These are phyloP conservation scores for Scalopus aquaticus DNA, from an alignment of 2,113 vertebrate species.

Conservation along the genomic window DNA sequence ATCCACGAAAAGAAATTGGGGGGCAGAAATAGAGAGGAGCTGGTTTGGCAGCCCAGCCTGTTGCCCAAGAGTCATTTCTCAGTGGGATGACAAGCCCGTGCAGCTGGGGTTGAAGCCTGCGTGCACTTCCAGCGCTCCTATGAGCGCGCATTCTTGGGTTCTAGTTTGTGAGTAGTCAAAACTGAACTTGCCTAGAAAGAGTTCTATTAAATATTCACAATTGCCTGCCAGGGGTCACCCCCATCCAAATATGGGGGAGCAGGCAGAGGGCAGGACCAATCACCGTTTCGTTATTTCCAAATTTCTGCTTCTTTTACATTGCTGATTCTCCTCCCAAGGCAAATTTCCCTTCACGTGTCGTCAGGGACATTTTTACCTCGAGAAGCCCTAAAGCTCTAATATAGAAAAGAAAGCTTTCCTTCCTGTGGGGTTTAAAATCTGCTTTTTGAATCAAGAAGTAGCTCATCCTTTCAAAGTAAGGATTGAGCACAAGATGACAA, in stretches of 20 bases:
- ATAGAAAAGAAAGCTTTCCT: background rate
- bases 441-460: background rate
- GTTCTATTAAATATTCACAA: background rate
- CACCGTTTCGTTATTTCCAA: background rate
- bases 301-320: background rate
- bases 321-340: slow-evolving; percentile 7
- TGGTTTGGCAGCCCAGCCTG: background rate
- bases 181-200: background rate
- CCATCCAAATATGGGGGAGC: too few species aligned
- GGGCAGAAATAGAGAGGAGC: background rate
- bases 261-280: background rate
- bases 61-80: background rate
- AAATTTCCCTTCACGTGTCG: background rate
- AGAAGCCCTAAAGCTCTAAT: background rate
- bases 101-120: background rate
- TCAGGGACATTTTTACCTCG: background rate
- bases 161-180: background rate
- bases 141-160: background rate
- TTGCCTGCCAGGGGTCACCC: background rate
- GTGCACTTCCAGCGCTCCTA: background rate
- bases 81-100: background rate
- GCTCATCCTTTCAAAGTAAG: background rate
- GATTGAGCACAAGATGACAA: background rate
- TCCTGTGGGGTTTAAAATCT: slow-evolving; percentile 16
- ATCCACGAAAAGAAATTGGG: background rate